These are phyloP conservation scores for Amyelois transitella DNA, from an alignment of 1,140 invertebrate genomes.

Conservation along the genomic window DNA sequence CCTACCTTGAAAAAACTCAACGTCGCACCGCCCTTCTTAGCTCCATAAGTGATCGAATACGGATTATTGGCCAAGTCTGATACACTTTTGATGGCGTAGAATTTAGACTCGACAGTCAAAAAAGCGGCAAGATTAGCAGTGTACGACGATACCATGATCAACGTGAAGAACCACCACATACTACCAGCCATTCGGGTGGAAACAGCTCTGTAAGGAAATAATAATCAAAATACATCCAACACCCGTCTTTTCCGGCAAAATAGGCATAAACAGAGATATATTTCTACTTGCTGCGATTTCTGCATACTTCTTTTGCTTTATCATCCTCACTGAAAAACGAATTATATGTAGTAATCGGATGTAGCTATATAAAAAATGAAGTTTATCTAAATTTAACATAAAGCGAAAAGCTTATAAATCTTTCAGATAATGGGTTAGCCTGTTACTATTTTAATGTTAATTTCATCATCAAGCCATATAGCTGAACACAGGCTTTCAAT, in stretches of 20 bases:
- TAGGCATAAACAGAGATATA: too few species aligned
- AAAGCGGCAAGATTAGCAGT: conserved; percentile 99
- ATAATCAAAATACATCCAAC: conserved; percentile 6
- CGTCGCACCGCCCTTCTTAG: conserved; percentile 87
- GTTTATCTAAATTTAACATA: conserved; percentile 6
- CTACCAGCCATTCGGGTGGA: conserved; percentile 86
- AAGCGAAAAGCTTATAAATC: too few species aligned
- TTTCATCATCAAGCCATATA: too few species aligned
- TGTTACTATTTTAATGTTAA: too few species aligned
- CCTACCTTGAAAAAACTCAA: conserved; percentile 88
- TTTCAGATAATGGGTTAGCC: too few species aligned
- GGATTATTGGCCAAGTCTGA: conserved; percentile 85
- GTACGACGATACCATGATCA: conserved; percentile 97
- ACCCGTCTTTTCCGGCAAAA: too few species aligned
- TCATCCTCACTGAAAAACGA: background rate
- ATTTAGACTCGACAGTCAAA: conserved; percentile 90
- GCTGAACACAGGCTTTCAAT: too few species aligned
- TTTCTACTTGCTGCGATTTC: too few species aligned
- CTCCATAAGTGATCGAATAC: conserved; percentile 89
- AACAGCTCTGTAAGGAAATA: conserved; percentile 76
- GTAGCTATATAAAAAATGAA: background rate
- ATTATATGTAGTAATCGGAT: too few species aligned
- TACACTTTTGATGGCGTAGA: conserved; percentile 88
- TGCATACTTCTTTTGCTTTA: too few species aligned
- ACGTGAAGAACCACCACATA: conserved; percentile 96